Conservation (phyloP, 1,140 invertebrate species). For the Agraylea sexmaculata region DNA sequence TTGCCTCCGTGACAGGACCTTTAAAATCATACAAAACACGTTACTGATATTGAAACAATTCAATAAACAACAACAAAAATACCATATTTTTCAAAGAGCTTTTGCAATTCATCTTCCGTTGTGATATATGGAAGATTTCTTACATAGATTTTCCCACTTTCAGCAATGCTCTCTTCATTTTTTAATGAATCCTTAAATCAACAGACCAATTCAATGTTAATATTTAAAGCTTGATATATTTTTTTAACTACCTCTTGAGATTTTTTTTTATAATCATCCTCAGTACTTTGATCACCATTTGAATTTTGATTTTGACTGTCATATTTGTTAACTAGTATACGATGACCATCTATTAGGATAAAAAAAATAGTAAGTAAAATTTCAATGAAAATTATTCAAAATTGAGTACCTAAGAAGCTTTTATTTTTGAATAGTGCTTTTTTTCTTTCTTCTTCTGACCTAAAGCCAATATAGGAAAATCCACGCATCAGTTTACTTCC, state of each 20-base stretch:
- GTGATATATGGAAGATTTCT: conserved; percentile 85
- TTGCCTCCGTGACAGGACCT: conserved; percentile 81
- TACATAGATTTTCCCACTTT: conserved; percentile 89
- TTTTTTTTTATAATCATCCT: conserved; percentile 36
- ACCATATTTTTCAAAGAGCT: conserved; percentile 83
- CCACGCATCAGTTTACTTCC: conserved; percentile 53
- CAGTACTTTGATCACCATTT: conserved; percentile 25
- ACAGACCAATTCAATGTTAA: conserved; percentile 1
- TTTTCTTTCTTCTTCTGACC: conserved; percentile 67
- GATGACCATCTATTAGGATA: conserved; percentile 45
- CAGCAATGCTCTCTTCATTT: conserved; percentile 71
- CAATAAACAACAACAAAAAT: conserved; percentile 19
- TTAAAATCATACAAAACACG: conserved; percentile 20
- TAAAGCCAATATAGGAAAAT: conserved; percentile 86
- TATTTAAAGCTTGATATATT: neutral
- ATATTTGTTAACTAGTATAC: conserved; percentile 52
- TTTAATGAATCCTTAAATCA: conserved; percentile 44
- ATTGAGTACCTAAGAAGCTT: conserved; percentile 74
- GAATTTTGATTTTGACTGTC: conserved; percentile 38
- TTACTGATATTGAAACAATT: conserved; percentile 6
- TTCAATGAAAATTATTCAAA: conserved; percentile 23
- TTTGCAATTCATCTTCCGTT: conserved; percentile 77
- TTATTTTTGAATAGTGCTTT: conserved; percentile 77
- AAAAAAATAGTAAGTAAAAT: conserved; percentile 10
- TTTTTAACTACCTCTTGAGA: conserved; percentile 50